Evolutionary conservation across 2,113 vertebrate genomes (phyloP).

Genomic region (Pimephales promelas): DNA sequence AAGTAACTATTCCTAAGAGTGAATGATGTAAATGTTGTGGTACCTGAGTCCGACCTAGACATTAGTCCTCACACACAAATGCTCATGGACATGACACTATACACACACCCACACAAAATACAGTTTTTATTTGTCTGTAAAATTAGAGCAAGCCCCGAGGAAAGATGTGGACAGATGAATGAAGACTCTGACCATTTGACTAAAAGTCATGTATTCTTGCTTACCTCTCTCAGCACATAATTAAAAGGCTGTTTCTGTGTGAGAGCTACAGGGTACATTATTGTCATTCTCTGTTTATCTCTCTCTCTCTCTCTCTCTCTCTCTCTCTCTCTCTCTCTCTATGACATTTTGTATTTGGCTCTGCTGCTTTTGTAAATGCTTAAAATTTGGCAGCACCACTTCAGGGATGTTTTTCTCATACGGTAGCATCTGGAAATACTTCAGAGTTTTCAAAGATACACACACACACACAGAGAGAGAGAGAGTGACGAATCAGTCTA

Average conservation of each 20-base stretch:
- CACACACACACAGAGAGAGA: background rate
- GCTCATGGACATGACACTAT: background rate
- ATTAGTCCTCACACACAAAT: background rate
- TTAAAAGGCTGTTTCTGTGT: slow-evolving; percentile 20
- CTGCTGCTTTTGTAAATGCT: background rate
- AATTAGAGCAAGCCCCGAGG: slow-evolving; percentile 32
- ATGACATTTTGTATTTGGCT: slow-evolving; percentile 33
- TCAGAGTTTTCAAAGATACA: slow-evolving; percentile 31
- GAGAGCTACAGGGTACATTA: slow-evolving; percentile 52
- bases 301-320: too few species aligned
- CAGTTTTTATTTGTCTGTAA: slow-evolving; percentile 22
- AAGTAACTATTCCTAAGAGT: too few species aligned
- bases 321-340: slow-evolving; percentile 50
- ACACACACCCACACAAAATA: slow-evolving; percentile 20
- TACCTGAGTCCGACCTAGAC: background rate
- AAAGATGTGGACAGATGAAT: slow-evolving; percentile 20
- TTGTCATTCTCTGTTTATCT: slow-evolving; percentile 41
- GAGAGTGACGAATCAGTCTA: background rate
- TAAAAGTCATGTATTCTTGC: slow-evolving; percentile 18
- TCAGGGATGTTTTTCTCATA: slow-evolving; percentile 13
- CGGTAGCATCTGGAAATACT: slow-evolving; percentile 41
- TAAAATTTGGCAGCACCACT: slow-evolving; percentile 14
- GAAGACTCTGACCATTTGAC: slow-evolving; percentile 5
- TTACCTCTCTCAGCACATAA: slow-evolving; percentile 13
- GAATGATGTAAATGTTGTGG: background rate